These are phyloP conservation scores for Sphyrna mokarran DNA, from an alignment of 2,113 vertebrate genomes.

Conservation along the genomic window DNA sequence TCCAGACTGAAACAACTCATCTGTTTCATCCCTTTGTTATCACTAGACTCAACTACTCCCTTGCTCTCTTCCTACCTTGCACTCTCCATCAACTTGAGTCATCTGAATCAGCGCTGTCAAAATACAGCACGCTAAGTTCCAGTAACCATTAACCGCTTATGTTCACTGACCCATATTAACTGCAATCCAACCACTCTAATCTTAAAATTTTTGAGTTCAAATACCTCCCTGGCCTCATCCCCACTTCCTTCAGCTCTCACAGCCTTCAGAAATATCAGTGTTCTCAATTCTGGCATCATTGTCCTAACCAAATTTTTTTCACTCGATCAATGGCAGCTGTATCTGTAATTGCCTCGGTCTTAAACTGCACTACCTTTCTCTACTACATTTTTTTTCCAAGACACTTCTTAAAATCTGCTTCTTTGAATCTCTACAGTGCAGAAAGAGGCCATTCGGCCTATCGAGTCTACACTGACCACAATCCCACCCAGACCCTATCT, in stretches of 20 bases:
- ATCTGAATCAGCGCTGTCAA: not conserved
- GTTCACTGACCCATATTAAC: not conserved
- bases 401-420: not conserved
- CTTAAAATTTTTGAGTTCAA: not conserved
- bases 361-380: not conserved
- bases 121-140: not conserved
- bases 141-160: not conserved
- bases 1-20: not conserved
- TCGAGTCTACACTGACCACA: no score
- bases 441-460: no score
- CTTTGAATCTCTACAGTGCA: no score
- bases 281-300: not conserved
- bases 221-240: not conserved
- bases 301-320: not conserved
- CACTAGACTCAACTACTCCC: not conserved
- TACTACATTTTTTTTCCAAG: not conserved
- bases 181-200: not conserved
- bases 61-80: not conserved
- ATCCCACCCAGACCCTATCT: no score
- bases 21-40: not conserved
- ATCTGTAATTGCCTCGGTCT: not conserved
- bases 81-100: not conserved
- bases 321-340: not conserved
- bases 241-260: not conserved
- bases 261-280: not conserved